Conservation (phyloP, 2,888 invertebrate genomes). For the Dascillus cervinus region DNA sequence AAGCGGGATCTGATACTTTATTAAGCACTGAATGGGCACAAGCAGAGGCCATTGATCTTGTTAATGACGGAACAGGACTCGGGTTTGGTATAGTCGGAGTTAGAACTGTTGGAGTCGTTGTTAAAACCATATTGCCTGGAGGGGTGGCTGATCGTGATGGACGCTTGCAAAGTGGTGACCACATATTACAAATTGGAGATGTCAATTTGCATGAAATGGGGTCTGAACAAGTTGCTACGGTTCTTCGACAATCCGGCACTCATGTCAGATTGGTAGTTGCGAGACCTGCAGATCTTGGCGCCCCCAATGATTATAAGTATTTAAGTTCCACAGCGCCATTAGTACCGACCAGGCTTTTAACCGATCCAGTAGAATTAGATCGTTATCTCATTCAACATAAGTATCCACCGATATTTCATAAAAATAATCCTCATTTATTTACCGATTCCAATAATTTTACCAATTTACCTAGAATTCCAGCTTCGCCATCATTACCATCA, state of each 20-base stretch:
- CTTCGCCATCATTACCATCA: slow-evolving; percentile 43
- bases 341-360: slow-evolving; percentile 66
- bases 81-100: slow-evolving; percentile 99
- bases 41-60: slow-evolving; percentile 93
- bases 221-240: slow-evolving; percentile 94
- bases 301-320: slow-evolving; percentile 51
- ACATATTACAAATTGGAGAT: slow-evolving; percentile 76
- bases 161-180: slow-evolving; percentile 94
- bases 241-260: slow-evolving; percentile 89
- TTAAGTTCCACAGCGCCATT: slow-evolving; percentile 52
- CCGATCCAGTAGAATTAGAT: slow-evolving; percentile 81
- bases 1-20: slow-evolving; percentile 60
- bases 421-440: slow-evolving; percentile 26
- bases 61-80: slow-evolving; percentile 95
- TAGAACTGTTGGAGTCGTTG: slow-evolving; percentile 96
- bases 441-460: slow-evolving; percentile 37
- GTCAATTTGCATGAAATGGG: slow-evolving; percentile 90
- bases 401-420: slow-evolving; percentile 61
- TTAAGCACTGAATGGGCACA: slow-evolving; percentile 90
- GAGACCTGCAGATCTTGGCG: slow-evolving; percentile 70
- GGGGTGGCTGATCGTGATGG: slow-evolving; percentile 97
- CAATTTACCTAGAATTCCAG: slow-evolving; percentile 36
- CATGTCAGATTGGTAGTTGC: slow-evolving; percentile 93
- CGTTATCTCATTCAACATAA: slow-evolving; percentile 78
- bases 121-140: slow-evolving; percentile 95